Evolutionary conservation across 2,888 invertebrate species (phyloP).

Genomic region (Baccha elongata): DNA sequence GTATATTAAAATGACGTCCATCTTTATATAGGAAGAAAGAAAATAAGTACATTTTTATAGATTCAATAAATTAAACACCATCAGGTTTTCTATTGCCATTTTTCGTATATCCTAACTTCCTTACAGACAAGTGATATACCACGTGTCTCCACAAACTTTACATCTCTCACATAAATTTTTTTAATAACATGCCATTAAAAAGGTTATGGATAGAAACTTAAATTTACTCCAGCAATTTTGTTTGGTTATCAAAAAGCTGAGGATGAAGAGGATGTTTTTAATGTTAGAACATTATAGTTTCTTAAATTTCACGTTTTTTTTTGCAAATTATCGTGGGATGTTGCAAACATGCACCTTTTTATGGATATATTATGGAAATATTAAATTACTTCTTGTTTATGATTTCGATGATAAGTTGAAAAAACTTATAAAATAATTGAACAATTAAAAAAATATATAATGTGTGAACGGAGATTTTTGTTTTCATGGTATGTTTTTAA

Average conservation of each 20-base stretch:
- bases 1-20: not conserved
- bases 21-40: not conserved
- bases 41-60: not conserved
- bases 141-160: not conserved
- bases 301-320: not conserved
- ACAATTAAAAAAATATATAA: not conserved
- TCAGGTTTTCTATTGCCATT: not conserved
- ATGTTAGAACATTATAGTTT: not conserved
- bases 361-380: not conserved
- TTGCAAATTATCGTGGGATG: too few species aligned
- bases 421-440: not conserved
- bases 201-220: not conserved
- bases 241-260: not conserved
- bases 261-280: not conserved
- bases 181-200: conserved; percentile 17
- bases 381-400: not conserved
- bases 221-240: not conserved
- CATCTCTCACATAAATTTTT: not conserved
- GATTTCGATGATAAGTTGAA: not conserved
- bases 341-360: too few species aligned
- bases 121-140: not conserved
- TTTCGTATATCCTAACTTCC: not conserved
- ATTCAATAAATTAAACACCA: conserved; percentile 11
- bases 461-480: too few species aligned
- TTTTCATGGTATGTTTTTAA: too few species aligned